Evolutionary conservation across 2,113 vertebrate genomes (phyloP), one percentile per base, ranked within the genome.

Genomic region (Numida meleagris): DNA sequence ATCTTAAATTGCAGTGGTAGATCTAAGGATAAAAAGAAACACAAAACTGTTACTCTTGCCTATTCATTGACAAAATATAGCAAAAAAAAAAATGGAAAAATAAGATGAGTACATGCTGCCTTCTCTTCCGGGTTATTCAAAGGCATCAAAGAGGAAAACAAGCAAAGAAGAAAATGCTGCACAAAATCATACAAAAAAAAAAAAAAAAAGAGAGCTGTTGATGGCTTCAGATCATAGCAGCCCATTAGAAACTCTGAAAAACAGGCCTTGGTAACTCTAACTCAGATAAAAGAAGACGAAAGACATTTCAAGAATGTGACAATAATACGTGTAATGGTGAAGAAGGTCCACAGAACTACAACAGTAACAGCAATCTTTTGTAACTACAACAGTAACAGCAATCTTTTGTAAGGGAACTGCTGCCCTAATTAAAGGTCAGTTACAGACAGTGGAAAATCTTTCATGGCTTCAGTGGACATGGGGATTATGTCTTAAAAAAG

Each of bases 191-290:
- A 89, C 23, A 42, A 13, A 29, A 92, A 82, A 87, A 85, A 45
- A 88, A 42, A 42, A 13, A 29, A 92, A 82, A 87, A 85, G 48
- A 88, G 46, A 59, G 36, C 24, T 89, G 55, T 59, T 92, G 84
- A 85, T 94, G 75, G 75, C 59, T 80, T 93, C 80, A 81, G 73
- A 90, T 95, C 74, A 68, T 85, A 89, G 59, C 23, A 93, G 36
- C 55, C 82, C 38, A 91, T 94, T 94, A 95, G 87, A 46, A 93
- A 95, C 87, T 70, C 90, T 74, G 84, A 77, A 91, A 94, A 94
- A 24, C 13, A 81, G 57, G 51, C 40, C 83, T 92, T 86, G 88
- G 93, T 94, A 95, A 76, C 4, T 17, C 66, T 45, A 3, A 71
- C 33, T 82, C 40, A 88, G 67, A 86, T 71, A 81, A 93, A 95